Conservation (phyloP, 2,888 invertebrate species). For the Heliconius ethilla region DNA sequence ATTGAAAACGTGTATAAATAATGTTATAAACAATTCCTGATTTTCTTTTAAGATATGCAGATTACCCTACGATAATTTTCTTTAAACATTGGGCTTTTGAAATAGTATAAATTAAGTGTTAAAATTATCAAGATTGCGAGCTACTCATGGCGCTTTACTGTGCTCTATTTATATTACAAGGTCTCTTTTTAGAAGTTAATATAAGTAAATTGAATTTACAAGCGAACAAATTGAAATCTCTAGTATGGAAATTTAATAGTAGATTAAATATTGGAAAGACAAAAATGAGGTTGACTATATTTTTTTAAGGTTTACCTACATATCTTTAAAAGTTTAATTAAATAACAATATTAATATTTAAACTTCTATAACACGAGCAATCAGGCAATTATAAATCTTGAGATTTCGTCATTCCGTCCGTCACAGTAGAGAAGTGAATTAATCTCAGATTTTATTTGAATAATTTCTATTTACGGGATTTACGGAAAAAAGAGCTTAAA, state of each 20-base stretch:
- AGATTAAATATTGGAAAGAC: not conserved
- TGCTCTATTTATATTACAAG: not conserved
- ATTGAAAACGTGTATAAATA: not conserved
- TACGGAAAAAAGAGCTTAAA: too few relatives aligned
- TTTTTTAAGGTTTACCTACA: too few relatives aligned
- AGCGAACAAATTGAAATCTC: not conserved
- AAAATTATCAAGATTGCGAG: constrained; percentile 13
- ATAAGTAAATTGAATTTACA: not conserved
- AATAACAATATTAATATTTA: too few relatives aligned
- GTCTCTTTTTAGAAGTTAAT: not conserved
- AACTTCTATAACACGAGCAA: too few relatives aligned
- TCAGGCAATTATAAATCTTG: too few relatives aligned
- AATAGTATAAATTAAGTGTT: constrained; percentile 17
- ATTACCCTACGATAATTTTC: constrained; percentile 11
- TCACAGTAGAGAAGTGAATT: too few relatives aligned
- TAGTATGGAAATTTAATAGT: not conserved
- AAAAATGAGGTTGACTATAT: not conserved
- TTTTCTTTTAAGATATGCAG: constrained; percentile 24
- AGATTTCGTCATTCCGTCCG: too few relatives aligned
- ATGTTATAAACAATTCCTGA: constrained; percentile 4
- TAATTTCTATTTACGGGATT: too few relatives aligned
- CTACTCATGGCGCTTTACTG: not conserved
- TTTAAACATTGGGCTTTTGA: not conserved
- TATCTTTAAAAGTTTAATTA: too few relatives aligned
- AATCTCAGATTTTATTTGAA: too few relatives aligned